These are phyloP conservation scores for Ornithorhynchus anatinus DNA, from an alignment of 2,113 vertebrate species.

Conservation along the genomic window DNA sequence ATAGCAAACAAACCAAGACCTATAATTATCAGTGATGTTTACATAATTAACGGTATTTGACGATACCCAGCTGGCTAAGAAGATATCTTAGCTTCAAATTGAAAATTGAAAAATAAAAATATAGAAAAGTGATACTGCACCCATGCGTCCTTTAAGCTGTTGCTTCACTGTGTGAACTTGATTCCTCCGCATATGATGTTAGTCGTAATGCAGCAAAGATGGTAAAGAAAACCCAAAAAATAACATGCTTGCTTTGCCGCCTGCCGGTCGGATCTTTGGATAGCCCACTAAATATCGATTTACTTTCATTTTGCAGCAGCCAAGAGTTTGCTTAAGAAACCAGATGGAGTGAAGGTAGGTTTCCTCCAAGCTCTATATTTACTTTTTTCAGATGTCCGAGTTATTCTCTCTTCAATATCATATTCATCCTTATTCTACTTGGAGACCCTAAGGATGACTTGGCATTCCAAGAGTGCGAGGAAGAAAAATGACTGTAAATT, in stretches of 20 bases:
- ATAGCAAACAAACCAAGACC: background rate
- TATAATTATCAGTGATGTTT: background rate
- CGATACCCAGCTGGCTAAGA: background rate
- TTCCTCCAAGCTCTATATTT: too few relatives aligned
- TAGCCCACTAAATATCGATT: conserved; percentile 33
- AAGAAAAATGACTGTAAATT: background rate
- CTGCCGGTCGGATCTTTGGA: background rate
- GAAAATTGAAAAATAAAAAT: background rate
- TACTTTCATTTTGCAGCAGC: conserved; percentile 80
- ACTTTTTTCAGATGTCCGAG: too few relatives aligned
- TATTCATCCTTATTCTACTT: too few relatives aligned
- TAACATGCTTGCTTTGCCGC: background rate
- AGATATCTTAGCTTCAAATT: background rate
- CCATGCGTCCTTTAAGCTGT: conserved; percentile 3
- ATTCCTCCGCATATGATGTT: background rate
- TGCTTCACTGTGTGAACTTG: conserved; percentile 20
- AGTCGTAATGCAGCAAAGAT: background rate
- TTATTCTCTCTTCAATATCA: too few relatives aligned
- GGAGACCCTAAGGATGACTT: too few relatives aligned
- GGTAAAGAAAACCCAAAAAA: conserved; percentile 17
- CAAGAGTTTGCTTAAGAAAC: conserved; percentile 93
- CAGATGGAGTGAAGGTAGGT: conserved; percentile 95
- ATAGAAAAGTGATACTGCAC: conserved; percentile 19
- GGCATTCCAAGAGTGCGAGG: too few relatives aligned
- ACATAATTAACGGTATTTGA: background rate